phyloP scores from a whole-genome alignment of 2,888 invertebrate genomes.

The Macrosiphum euphorbiae region DNA sequence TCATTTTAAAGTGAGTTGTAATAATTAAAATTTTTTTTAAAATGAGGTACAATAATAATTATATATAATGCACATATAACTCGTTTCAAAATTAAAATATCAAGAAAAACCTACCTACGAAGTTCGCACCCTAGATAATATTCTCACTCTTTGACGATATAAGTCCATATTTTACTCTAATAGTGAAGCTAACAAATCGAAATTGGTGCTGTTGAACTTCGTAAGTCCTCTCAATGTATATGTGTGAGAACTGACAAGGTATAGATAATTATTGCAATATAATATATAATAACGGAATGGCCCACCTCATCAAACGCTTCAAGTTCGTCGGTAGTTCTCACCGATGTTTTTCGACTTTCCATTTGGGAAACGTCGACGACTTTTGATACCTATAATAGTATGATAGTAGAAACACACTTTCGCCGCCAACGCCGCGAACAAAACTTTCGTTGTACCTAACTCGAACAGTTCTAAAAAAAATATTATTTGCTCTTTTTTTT shows the following conservation, averaged over 20 bases:
- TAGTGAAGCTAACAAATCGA: neutral
- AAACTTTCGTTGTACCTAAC: slow-evolving; percentile 32
- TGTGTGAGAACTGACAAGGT: neutral
- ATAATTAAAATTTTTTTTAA: no score
- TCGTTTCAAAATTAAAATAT: neutral
- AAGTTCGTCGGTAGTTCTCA: slow-evolving; percentile 27
- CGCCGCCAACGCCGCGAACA: neutral
- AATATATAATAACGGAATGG: neutral
- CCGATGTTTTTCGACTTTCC: slow-evolving; percentile 43
- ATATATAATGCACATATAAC: neutral
- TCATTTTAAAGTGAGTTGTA: neutral
- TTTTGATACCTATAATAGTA: neutral
- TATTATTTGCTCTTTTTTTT: slow-evolving; percentile 13
- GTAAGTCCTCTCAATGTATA: neutral
- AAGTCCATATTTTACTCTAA: neutral
- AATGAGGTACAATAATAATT: no score
- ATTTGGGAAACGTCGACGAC: neutral
- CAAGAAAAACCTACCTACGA: neutral
- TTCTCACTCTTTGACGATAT: neutral
- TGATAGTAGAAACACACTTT: neutral
- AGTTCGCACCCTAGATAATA: neutral
- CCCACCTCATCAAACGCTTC: slow-evolving; percentile 53
- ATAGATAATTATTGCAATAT: neutral
- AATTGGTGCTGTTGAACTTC: neutral
- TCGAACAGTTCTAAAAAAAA: neutral